Conservation (phyloP, 2,797 vertebrate genomes). For the Centropyge bicolor region DNA sequence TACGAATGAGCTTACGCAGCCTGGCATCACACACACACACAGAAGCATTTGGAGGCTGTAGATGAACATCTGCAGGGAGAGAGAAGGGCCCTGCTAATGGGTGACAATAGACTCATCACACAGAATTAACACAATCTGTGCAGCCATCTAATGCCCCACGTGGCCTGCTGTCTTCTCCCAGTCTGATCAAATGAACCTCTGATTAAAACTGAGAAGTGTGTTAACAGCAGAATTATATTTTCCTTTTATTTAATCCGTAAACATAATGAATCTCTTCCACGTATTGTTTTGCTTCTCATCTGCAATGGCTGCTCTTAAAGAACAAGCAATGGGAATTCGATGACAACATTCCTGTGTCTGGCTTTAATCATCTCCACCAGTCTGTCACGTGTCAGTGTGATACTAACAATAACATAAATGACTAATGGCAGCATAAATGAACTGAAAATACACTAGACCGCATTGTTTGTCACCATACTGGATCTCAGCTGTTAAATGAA, state of each 20-base stretch:
- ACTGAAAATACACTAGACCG: conserved; percentile 16
- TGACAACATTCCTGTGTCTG: background rate
- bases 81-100: conserved; percentile 32
- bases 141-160: conserved; percentile 27
- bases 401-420: conserved; percentile 11
- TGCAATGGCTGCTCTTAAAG: background rate
- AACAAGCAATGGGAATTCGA: background rate
- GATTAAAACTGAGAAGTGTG: conserved; percentile 50
- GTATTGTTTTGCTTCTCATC: background rate
- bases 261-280: background rate
- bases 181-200: conserved; percentile 38
- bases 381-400: conserved; percentile 13
- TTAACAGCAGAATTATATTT: conserved; percentile 19
- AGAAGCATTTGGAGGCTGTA: conserved; percentile 11
- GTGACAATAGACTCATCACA: conserved; percentile 62
- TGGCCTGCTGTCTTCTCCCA: conserved; percentile 46
- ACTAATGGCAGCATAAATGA: conserved; percentile 16
- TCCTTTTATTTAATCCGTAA: conserved; percentile 2
- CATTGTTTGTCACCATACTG: background rate
- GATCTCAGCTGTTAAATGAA: conserved; percentile 8
- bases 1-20: background rate
- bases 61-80: conserved; percentile 48
- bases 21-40: conserved; percentile 7
- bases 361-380: conserved; percentile 1
- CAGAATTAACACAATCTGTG: conserved; percentile 59